Evolutionary conservation across 1,140 invertebrate genomes (phyloP).

Genomic region (Drosophila bipectinata): DNA sequence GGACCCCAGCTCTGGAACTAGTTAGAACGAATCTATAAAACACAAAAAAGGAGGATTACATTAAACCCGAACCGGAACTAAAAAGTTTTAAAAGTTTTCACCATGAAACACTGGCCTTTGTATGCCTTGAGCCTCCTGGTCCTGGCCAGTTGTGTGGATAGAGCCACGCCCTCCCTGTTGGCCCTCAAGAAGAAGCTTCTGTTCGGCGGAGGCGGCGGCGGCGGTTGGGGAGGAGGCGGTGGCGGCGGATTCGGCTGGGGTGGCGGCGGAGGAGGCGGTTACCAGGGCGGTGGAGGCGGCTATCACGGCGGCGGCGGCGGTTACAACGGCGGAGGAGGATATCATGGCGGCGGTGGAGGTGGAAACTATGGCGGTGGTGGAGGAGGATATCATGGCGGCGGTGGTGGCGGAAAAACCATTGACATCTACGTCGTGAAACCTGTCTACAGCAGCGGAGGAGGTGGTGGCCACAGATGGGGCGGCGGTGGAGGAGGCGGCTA

Average conservation of each 20-base stretch:
- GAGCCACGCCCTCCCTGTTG: constrained; percentile 55
- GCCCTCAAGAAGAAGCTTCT: constrained; percentile 62
- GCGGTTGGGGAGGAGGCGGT: constrained; percentile 18
- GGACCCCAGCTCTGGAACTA: constrained; percentile 6
- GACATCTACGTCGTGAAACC: constrained; percentile 9
- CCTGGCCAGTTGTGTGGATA: constrained; percentile 40
- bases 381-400: constrained; percentile 9
- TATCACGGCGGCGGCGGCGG: constrained; percentile 22
- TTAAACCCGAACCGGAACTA: constrained; percentile 15
- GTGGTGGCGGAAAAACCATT: constrained; percentile 7
- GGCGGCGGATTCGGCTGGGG: constrained; percentile 24
- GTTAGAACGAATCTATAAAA: constrained; percentile 3
- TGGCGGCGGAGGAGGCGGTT: constrained; percentile 36
- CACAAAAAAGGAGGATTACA: not conserved
- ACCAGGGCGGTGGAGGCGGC: constrained; percentile 30
- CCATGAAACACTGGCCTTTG: constrained; percentile 34
- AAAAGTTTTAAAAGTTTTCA: not conserved
- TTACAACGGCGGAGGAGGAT: constrained; percentile 34
- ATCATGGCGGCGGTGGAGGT: not conserved
- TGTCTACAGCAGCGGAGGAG: constrained; percentile 13
- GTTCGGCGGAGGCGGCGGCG: constrained; percentile 44
- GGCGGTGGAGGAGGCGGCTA: constrained; percentile 20
- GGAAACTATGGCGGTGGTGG: constrained; percentile 14
- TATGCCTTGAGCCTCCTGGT: constrained; percentile 42
- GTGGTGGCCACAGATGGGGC: constrained; percentile 8